Evolutionary conservation across 2,113 vertebrate species (phyloP).

Genomic region (Aix galericulata): DNA sequence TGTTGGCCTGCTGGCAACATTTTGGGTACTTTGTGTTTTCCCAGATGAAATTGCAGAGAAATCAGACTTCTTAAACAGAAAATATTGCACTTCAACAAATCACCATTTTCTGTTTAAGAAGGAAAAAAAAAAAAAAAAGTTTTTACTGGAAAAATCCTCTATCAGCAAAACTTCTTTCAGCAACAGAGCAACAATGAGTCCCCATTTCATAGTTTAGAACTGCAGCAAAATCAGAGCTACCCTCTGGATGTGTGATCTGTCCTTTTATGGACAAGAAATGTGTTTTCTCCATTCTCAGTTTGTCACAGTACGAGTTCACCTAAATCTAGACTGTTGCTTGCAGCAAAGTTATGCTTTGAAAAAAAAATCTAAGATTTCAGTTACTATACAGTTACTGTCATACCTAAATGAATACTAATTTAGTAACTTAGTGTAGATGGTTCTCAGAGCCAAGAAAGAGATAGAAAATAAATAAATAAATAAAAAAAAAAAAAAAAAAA

Average conservation of each 20-base stretch:
- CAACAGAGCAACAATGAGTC: slow-evolving; percentile 32
- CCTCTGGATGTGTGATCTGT: slow-evolving; percentile 52
- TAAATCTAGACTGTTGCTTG: slow-evolving; percentile 65
- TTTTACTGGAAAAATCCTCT: background rate
- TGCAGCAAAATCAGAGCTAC: slow-evolving; percentile 51
- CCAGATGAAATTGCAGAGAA: background rate
- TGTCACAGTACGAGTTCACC: slow-evolving; percentile 64
- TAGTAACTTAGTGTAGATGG: background rate
- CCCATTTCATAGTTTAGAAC: slow-evolving; percentile 46
- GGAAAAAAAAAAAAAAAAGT: background rate
- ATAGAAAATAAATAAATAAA: background rate
- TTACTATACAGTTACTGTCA: slow-evolving; percentile 22
- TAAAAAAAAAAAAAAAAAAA: background rate
- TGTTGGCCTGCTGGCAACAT: background rate
- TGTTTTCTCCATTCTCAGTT: slow-evolving; percentile 70
- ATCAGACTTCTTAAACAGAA: background rate
- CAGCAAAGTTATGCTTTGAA: slow-evolving; percentile 20
- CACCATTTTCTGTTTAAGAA: background rate
- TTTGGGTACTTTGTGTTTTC: background rate
- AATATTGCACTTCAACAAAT: background rate
- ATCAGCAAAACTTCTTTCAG: background rate
- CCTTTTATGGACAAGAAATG: slow-evolving; percentile 76
- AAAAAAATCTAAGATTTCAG: background rate
- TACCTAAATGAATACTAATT: slow-evolving; percentile 32
- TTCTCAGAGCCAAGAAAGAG: background rate